Conservation (phyloP, 2,888 invertebrate species). For the Noctua fimbriata region DNA sequence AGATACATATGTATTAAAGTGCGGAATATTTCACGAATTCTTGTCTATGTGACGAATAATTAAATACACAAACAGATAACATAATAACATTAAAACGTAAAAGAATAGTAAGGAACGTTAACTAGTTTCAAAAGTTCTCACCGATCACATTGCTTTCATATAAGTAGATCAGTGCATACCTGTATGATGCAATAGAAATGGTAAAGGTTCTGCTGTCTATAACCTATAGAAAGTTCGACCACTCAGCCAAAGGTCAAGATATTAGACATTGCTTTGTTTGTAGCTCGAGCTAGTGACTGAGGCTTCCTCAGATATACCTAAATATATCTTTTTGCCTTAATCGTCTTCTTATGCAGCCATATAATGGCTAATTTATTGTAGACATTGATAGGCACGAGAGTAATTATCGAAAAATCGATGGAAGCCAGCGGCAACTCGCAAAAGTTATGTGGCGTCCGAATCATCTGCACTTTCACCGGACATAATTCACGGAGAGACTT, state of each 20-base stretch:
- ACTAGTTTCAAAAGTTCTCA: slow-evolving; percentile 11
- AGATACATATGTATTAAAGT: background rate
- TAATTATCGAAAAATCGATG: slow-evolving; percentile 65
- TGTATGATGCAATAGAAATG: background rate
- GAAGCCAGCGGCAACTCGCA: slow-evolving; percentile 70
- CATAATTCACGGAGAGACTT: slow-evolving; percentile 74
- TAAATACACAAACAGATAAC: background rate
- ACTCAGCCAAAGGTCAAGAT: slow-evolving; percentile 56
- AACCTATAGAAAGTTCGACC: slow-evolving; percentile 60
- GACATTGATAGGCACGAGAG: slow-evolving; percentile 45
- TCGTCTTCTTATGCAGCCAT: background rate
- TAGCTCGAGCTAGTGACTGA: slow-evolving; percentile 1
- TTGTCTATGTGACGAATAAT: background rate
- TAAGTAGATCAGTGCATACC: slow-evolving; percentile 1
- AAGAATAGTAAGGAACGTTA: background rate
- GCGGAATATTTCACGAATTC: background rate
- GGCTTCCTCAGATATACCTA: background rate
- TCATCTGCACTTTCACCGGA: slow-evolving; percentile 77
- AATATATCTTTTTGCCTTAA: background rate
- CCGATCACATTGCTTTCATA: background rate
- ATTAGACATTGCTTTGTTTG: slow-evolving; percentile 45
- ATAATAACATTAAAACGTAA: background rate
- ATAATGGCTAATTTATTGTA: slow-evolving; percentile 25
- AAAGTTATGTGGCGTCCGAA: slow-evolving; percentile 68
- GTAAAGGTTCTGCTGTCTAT: slow-evolving; percentile 14